Conservation (phyloP, 2,888 invertebrate species). For the Cremastobaeus sp. region DNA sequence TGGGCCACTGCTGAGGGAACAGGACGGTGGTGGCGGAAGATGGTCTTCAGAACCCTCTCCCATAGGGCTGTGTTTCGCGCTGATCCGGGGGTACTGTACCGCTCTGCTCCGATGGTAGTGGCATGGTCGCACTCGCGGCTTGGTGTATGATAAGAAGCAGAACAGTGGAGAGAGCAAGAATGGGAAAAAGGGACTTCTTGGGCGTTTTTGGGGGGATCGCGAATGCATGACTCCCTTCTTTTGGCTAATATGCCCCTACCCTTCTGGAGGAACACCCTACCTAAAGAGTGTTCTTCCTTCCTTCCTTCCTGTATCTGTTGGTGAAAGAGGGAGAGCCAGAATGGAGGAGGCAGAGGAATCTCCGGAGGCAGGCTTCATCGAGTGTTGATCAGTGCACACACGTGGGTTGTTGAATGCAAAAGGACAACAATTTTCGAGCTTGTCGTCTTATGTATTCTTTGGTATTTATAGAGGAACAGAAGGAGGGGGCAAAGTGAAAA, state of each 20-base stretch:
- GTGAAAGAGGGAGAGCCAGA: constrained; percentile 49
- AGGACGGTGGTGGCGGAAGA: constrained; percentile 18
- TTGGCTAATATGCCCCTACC: constrained; percentile 58
- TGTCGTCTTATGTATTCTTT: constrained; percentile 10
- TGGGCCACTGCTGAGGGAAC: too few species aligned
- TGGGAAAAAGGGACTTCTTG: constrained; percentile 39
- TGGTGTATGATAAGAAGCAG: neutral
- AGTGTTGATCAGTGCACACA: neutral
- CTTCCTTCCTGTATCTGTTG: constrained; percentile 35
- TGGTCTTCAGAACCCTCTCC: constrained; percentile 26
- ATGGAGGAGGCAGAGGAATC: constrained; percentile 29
- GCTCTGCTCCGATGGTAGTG: too few species aligned
- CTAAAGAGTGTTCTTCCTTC: constrained; percentile 59
- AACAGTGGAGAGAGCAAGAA: constrained; percentile 1
- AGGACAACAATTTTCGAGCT: neutral
- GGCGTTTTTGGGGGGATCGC: constrained; percentile 60
- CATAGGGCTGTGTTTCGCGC: constrained; percentile 20
- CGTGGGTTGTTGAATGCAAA: constrained; percentile 33
- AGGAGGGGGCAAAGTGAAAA: neutral
- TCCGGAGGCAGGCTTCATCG: neutral
- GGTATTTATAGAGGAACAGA: constrained; percentile 29
- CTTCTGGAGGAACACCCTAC: constrained; percentile 62
- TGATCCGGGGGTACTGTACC: too few species aligned
- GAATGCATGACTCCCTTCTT: constrained; percentile 61
- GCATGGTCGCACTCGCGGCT: neutral